Base-by-base conservation (phyloP, 2,113 vertebrate genomes). In the Nothocercus julius region DNA sequence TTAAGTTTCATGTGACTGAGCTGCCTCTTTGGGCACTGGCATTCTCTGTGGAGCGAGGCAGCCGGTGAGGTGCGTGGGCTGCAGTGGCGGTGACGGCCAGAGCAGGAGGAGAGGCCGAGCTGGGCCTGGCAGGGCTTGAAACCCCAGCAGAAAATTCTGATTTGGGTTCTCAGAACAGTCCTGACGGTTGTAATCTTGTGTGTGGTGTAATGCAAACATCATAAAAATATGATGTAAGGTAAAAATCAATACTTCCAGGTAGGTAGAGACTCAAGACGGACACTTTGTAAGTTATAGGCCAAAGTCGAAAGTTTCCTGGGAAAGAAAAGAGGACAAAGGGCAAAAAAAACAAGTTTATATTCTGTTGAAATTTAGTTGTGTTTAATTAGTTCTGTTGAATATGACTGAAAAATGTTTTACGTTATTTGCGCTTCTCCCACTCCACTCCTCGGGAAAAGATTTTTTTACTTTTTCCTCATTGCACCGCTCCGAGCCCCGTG, bases 381-480 rank as follows among this genome's bases (percentile, higher is more conserved):
- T 61, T 63, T 40, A 59, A 5, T 64, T 56, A 51, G 16, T 14
- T 11, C 4, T 67, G 14, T 59, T 62, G 18, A 72, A 38, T 2
- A 4, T 34, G n/a, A 47, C 32, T 54, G 19, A 5, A 47, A 67
- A 66, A 38, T 32, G 7, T 24, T 30, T 4, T 7, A 11, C 9
- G 10, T 40, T 11, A 9, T 3, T 51, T 49, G 22, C 2, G 47
- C 54, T 6, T 70, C 22, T 5, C 3, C 0, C 53, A 3, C 9
- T 36, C 7, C 58, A 2, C 9, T 53, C 7, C n/a, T 58, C 5
- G 8, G 45, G 24, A 36, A 56, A 70, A 53, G 1, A 1, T 15
- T 2, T 8, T 21, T 79, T 54, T n/a, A 8, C 1, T 49, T 25
- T 21, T 22, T 51, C 2, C 7, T 16, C 27, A 13, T 54, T 42